Conservation (phyloP, 2,888 invertebrate species). For the Hemistola chrysoprasaria region DNA sequence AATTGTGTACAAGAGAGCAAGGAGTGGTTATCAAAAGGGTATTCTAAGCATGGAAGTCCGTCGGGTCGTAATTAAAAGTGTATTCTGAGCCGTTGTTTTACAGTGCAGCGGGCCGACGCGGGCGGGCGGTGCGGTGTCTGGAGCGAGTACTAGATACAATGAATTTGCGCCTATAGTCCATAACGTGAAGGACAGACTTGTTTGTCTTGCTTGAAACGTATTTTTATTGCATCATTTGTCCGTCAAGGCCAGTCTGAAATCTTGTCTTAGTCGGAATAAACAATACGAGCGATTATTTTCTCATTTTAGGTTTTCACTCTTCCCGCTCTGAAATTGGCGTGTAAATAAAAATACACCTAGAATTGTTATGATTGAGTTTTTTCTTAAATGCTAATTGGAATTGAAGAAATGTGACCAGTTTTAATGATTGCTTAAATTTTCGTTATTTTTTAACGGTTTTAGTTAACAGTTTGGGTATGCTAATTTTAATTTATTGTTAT, state of each 20-base stretch:
- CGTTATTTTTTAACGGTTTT: too few relatives aligned
- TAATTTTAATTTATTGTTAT: too few relatives aligned
- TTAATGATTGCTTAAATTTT: constrained; percentile 10
- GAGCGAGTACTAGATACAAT: constrained; percentile 47
- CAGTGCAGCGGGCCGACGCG: constrained; percentile 41
- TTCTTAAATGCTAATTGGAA: constrained; percentile 20
- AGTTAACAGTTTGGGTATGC: too few relatives aligned
- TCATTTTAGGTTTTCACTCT: not conserved
- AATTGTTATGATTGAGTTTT: constrained; percentile 1
- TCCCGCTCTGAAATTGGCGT: constrained; percentile 1
- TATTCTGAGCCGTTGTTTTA: constrained; percentile 61
- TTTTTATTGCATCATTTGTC: constrained; percentile 25
- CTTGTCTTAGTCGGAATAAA: too few relatives aligned
- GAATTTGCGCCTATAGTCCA: constrained; percentile 44
- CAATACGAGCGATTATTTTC: constrained; percentile 5
- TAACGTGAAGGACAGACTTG: constrained; percentile 48
- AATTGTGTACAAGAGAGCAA: constrained; percentile 33
- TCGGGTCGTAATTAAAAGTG: constrained; percentile 60
- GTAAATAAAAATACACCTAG: not conserved
- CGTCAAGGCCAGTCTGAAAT: constrained; percentile 16
- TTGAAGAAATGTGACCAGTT: constrained; percentile 8
- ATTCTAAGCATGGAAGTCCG: constrained; percentile 53
- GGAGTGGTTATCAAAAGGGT: constrained; percentile 53
- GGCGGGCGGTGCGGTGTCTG: constrained; percentile 46
- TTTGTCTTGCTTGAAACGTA: constrained; percentile 37